Evolutionary conservation across 2,888 invertebrate species (phyloP).

Genomic region (Ophioninae sp.): DNA sequence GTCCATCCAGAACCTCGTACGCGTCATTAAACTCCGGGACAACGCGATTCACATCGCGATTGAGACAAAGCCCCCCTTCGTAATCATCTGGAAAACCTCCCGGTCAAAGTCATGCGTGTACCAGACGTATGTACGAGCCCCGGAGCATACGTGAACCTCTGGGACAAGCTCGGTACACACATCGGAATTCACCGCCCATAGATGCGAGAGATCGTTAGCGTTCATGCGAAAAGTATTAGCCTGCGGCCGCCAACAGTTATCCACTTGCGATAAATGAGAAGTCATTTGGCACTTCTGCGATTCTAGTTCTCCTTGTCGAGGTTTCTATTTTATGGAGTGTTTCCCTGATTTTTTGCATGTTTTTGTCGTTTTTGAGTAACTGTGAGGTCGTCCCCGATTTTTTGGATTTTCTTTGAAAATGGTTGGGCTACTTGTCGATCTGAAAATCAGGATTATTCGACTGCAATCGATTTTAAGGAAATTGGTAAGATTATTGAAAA

Average conservation of each 20-base stretch:
- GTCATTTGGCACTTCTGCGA: conserved; percentile 61
- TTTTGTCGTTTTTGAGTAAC: no score
- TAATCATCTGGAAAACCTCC: conserved; percentile 72
- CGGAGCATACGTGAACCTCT: conserved; percentile 49
- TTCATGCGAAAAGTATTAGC: conserved; percentile 59
- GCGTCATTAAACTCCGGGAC: conserved; percentile 75
- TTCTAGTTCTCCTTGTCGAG: conserved; percentile 32
- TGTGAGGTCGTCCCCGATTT: no score
- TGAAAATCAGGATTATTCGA: no score
- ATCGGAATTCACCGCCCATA: conserved; percentile 30
- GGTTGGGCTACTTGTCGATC: no score
- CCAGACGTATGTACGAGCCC: conserved; percentile 41
- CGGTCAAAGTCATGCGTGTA: conserved; percentile 59
- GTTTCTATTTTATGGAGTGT: neutral
- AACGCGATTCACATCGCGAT: conserved; percentile 79
- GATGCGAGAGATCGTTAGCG: conserved; percentile 76
- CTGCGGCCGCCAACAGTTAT: conserved; percentile 22
- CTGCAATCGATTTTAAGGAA: no score
- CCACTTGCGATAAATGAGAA: conserved; percentile 18
- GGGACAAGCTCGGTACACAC: conserved; percentile 35
- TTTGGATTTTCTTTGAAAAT: no score
- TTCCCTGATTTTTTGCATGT: conserved; percentile 12
- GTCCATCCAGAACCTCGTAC: neutral
- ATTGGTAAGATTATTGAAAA: no score
- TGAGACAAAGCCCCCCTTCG: conserved; percentile 68